Percentiles rank a stretch among this genome's conserved stretches.
Conservation (phyloP, 2,113 vertebrate genomes). For the Platysteira castanea region DNA sequence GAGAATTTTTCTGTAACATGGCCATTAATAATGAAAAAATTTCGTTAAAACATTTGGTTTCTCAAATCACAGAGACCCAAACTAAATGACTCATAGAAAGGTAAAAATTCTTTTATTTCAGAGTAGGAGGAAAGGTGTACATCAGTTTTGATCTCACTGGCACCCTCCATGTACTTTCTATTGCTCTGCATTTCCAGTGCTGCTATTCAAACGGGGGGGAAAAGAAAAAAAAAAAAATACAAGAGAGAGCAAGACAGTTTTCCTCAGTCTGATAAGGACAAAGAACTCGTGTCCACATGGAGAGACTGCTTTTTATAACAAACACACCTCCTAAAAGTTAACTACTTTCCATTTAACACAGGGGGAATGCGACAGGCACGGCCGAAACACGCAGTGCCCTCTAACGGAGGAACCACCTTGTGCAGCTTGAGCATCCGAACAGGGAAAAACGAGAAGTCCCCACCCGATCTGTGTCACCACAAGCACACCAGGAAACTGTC, state of each 20-base stretch:
- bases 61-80: neutral
- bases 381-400: conserved; percentile 16
- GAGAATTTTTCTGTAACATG: neutral
- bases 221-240: too few species aligned
- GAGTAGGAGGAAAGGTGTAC: neutral
- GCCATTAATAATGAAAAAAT: neutral
- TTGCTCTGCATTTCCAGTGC: neutral
- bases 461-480: neutral
- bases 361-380: neutral
- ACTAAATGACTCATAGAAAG: neutral
- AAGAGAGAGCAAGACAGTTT: neutral
- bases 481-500: neutral
- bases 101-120: neutral
- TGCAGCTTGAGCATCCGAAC: neutral
- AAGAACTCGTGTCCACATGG: neutral
- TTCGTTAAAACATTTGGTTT: neutral
- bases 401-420: neutral
- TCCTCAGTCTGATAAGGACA: neutral
- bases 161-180: neutral
- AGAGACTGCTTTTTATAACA: neutral
- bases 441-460: rapidly evolving
- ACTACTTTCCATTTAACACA: neutral
- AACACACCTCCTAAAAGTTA: neutral
- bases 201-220: rapidly evolving
- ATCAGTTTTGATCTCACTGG: neutral